phyloP scores from a whole-genome alignment of 1,140 invertebrate genomes.

The Pararge aegeria region DNA sequence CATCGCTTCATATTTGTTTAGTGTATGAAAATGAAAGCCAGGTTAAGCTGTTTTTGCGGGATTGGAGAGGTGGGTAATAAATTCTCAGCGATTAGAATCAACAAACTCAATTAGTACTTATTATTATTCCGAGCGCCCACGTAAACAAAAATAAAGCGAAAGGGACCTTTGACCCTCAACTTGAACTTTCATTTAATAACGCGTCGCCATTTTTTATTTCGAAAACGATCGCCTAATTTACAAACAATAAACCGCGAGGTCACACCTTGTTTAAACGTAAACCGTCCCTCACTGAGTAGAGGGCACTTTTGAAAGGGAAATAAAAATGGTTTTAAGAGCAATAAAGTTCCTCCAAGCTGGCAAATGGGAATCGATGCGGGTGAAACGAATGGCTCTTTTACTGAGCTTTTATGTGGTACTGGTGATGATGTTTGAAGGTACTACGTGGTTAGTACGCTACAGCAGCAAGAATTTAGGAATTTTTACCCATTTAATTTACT shows the following conservation, averaged over 20 bases:
- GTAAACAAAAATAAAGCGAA: background rate
- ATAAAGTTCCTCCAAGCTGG: conserved; percentile 17
- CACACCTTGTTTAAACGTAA: conserved; percentile 9
- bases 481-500: too few species aligned
- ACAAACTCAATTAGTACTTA: too few species aligned
- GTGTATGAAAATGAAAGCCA: too few species aligned
- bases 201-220: conserved; percentile 8
- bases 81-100: too few species aligned
- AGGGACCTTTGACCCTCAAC: background rate
- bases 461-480: too few species aligned
- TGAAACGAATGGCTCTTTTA: conserved; percentile 22
- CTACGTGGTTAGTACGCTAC: background rate
- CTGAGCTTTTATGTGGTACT: conserved; percentile 1
- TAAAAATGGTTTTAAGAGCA: conserved; percentile 17
- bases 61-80: too few species aligned
- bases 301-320: conserved; percentile 19
- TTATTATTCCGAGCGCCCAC: too few species aligned
- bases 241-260: conserved; percentile 15
- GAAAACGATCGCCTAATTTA: conserved; percentile 9
- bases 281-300: conserved; percentile 4
- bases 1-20: too few species aligned
- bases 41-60: too few species aligned
- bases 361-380: conserved; percentile 12
- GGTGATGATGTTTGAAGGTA: background rate
- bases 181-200: conserved; percentile 3